Conservation (phyloP, 2,113 vertebrate species). For the Amphiprion percula region DNA sequence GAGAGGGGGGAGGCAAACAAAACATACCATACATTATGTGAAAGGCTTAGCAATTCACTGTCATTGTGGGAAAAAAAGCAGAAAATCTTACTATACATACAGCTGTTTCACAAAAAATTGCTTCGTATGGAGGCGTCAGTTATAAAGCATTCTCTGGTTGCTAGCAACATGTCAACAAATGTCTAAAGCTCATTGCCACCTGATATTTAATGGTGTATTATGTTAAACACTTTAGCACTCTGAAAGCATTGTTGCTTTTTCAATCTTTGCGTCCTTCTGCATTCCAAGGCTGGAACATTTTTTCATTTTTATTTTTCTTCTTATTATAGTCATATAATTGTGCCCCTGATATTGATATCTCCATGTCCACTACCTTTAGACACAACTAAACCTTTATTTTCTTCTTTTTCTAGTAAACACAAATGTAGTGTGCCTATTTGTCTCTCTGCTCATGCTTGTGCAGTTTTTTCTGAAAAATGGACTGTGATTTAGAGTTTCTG, state of each 20-base stretch:
- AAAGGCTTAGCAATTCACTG: slow-evolving; percentile 29
- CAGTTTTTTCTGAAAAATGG: neutral
- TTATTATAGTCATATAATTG: slow-evolving; percentile 40
- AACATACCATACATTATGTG: neutral
- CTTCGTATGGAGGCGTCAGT: slow-evolving; percentile 13
- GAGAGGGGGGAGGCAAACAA: neutral
- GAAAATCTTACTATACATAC: neutral
- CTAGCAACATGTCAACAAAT: slow-evolving; percentile 18
- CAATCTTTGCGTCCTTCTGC: slow-evolving; percentile 33
- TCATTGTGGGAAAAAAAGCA: slow-evolving; percentile 8
- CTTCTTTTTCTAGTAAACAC: neutral
- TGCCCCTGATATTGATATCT: neutral
- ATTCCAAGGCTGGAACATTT: slow-evolving; percentile 13
- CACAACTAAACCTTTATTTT: slow-evolving; percentile 6
- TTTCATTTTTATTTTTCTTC: slow-evolving; percentile 29
- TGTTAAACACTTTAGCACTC: slow-evolving; percentile 44
- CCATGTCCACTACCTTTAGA: slow-evolving; percentile 10
- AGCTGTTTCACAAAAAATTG: slow-evolving; percentile 22
- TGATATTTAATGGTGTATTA: slow-evolving; percentile 32
- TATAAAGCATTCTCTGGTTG: slow-evolving; percentile 26
- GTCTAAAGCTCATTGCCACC: slow-evolving; percentile 40
- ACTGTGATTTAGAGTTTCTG: slow-evolving; percentile 20
- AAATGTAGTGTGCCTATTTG: slow-evolving; percentile 10
- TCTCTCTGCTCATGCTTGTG: slow-evolving; percentile 28
- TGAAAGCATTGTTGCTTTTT: slow-evolving; percentile 52